Conservation (phyloP, 2,113 vertebrate species). For the Saccopteryx bilineata region DNA sequence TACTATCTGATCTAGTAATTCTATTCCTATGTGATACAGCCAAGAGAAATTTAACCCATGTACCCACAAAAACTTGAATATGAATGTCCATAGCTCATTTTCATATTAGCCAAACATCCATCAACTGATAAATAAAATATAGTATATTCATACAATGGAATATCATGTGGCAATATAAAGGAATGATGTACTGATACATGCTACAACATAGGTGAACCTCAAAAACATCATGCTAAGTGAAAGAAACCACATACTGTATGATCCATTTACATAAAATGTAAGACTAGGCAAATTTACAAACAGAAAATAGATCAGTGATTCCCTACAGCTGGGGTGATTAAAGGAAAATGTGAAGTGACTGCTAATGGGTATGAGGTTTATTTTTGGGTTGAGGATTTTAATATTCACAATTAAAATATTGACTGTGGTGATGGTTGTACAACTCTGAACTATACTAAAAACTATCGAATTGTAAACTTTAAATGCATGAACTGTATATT, state of each 20-base stretch:
- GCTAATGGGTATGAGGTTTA: not conserved
- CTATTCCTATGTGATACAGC: not conserved
- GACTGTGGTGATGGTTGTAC: not conserved
- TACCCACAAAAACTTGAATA: not conserved
- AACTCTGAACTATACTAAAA: conserved; percentile 25
- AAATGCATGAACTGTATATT: not conserved
- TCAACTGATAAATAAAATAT: not conserved
- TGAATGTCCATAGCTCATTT: conserved; percentile 17
- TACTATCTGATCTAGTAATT: conserved; percentile 1
- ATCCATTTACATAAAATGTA: not conserved
- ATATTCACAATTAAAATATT: not conserved
- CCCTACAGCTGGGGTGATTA: not conserved
- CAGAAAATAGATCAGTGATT: not conserved
- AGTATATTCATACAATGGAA: not conserved
- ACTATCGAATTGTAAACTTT: not conserved
- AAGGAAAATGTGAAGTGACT: not conserved
- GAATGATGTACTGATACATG: not conserved
- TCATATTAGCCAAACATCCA: not conserved
- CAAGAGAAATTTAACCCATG: conserved; percentile 13
- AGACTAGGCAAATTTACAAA: not conserved
- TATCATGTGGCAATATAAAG: conserved; percentile 1
- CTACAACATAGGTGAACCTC: not conserved
- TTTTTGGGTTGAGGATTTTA: not conserved
- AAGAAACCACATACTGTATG: not conserved
- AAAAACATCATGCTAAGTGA: not conserved